Conservation (phyloP, 2,113 vertebrate genomes). For the Odocoileus hemionus region DNA sequence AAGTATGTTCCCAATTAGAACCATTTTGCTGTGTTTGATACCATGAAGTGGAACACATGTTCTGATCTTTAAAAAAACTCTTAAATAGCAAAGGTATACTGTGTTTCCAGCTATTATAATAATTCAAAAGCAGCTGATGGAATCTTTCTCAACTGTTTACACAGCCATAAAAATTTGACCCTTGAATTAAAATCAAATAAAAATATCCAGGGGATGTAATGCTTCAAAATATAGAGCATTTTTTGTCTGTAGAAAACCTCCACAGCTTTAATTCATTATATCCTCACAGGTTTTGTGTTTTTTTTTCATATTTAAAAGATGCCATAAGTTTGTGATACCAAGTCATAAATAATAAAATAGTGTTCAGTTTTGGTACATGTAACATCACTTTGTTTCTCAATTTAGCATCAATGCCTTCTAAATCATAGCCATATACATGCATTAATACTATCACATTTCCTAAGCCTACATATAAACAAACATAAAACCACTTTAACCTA, state of each 20-base stretch:
- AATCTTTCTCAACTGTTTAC: slow-evolving; percentile 48
- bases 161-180: slow-evolving; percentile 38
- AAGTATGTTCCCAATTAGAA: slow-evolving; percentile 65
- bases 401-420: slow-evolving; percentile 49
- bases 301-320: slow-evolving; percentile 48
- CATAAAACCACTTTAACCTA: slow-evolving; percentile 36
- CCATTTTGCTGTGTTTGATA: slow-evolving; percentile 66
- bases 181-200: slow-evolving; percentile 63
- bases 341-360: slow-evolving; percentile 46
- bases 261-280: slow-evolving; percentile 48
- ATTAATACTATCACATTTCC: slow-evolving; percentile 50
- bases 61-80: slow-evolving; percentile 32
- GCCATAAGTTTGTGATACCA: slow-evolving; percentile 20
- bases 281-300: neutral
- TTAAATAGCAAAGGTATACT: slow-evolving; percentile 49
- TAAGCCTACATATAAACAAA: slow-evolving; percentile 36
- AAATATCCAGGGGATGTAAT: slow-evolving; percentile 44
- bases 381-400: slow-evolving; percentile 27
- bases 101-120: slow-evolving; percentile 26
- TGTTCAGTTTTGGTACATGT: slow-evolving; percentile 2
- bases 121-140: slow-evolving; percentile 37
- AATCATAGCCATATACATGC: slow-evolving; percentile 25
- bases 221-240: slow-evolving; percentile 8
- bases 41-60: slow-evolving; percentile 62
- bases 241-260: slow-evolving; percentile 33